Evolutionary conservation across 1,140 invertebrate genomes (phyloP).

Genomic region (honey bee (Apis mellifera)): DNA sequence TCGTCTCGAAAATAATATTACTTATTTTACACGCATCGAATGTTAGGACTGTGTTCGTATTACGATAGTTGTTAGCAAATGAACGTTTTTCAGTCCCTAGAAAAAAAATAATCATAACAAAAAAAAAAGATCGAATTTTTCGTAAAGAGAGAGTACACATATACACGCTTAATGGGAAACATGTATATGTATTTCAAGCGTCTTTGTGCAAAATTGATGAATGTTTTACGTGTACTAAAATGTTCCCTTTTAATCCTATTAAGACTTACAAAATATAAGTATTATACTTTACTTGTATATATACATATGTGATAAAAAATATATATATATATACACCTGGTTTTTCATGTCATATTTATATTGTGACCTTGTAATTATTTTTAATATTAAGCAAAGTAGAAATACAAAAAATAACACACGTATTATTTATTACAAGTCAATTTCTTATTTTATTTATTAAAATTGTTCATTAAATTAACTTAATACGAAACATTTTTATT

Average conservation of each 20-base stretch:
- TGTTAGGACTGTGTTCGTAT: constrained; percentile 59
- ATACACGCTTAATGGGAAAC: constrained; percentile 63
- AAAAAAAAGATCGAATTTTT: constrained; percentile 44
- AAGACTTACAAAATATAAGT: constrained; percentile 71
- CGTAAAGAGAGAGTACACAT: constrained; percentile 50
- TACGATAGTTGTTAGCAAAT: constrained; percentile 56
- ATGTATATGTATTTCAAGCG: constrained; percentile 65
- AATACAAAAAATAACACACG: constrained; percentile 1
- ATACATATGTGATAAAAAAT: constrained; percentile 69
- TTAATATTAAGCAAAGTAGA: background rate
- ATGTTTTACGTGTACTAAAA: constrained; percentile 72
- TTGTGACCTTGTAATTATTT: constrained; percentile 45
- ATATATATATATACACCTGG: constrained; percentile 69
- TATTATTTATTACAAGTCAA: constrained; percentile 17
- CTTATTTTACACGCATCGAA: constrained; percentile 58
- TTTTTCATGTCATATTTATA: constrained; percentile 67
- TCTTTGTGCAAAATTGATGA: constrained; percentile 68
- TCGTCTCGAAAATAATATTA: constrained; percentile 52
- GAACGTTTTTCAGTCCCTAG: constrained; percentile 49
- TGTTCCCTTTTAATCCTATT: constrained; percentile 71
- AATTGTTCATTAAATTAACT: constrained; percentile 14
- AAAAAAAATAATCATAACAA: constrained; percentile 29
- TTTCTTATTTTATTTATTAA: constrained; percentile 30
- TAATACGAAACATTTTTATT: background rate
- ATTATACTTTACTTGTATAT: constrained; percentile 71